A percentile compares a stretch with the other conserved stretches of the same genome.
phyloP scores from a whole-genome alignment of 2,888 invertebrate genomes.

The Rhagonycha lutea region DNA sequence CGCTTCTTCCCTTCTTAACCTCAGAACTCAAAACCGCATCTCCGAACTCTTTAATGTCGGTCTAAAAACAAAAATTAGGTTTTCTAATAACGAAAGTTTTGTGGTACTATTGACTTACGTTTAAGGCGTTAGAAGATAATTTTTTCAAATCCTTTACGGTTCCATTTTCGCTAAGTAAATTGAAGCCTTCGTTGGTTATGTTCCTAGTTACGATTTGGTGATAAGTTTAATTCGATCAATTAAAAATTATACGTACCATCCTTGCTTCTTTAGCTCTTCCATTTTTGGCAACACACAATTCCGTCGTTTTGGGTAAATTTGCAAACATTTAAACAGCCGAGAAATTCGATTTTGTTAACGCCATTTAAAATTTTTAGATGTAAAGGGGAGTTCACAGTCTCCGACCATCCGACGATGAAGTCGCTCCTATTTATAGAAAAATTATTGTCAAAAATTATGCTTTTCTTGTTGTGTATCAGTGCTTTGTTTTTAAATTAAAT shows the following conservation, averaged over 20 bases:
- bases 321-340: background rate
- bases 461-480: background rate
- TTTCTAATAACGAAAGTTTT: background rate
- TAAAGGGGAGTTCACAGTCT: background rate
- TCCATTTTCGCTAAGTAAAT: slow-evolving; percentile 68
- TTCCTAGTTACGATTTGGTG: slow-evolving; percentile 61
- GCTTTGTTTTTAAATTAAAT: background rate
- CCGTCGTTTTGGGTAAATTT: background rate
- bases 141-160: slow-evolving; percentile 59
- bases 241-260: slow-evolving; percentile 54
- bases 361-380: background rate
- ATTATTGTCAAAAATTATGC: background rate
- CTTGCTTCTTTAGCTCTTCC: slow-evolving; percentile 41
- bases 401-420: background rate
- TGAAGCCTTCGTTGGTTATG: slow-evolving; percentile 72
- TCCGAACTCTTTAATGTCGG: slow-evolving; percentile 83
- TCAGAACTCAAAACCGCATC: slow-evolving; percentile 73
- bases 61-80: slow-evolving; percentile 56
- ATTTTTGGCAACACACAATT: background rate
- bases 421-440: background rate
- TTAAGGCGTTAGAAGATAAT: slow-evolving; percentile 11
- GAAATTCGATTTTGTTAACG: background rate
- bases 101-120: slow-evolving; percentile 6
- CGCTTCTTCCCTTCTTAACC: slow-evolving; percentile 62
- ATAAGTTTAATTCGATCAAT: slow-evolving; percentile 45